These are phyloP conservation scores for Yponomeuta evonymella DNA, from an alignment of 2,888 invertebrate species.

Conservation along the genomic window DNA sequence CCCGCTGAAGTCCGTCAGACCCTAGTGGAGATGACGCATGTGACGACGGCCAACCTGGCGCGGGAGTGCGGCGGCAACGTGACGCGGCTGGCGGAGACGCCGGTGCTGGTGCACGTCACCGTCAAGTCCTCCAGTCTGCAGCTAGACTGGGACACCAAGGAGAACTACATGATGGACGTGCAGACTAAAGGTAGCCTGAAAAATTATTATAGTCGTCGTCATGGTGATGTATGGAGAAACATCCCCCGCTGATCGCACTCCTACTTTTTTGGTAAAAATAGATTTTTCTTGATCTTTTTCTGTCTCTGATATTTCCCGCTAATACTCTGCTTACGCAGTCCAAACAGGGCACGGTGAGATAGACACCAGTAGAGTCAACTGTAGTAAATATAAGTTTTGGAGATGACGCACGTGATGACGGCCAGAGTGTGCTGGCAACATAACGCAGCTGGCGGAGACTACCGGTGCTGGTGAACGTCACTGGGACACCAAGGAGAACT, in stretches of 20 bases:
- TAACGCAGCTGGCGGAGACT: slow-evolving; percentile 57
- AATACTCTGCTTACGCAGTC: too few relatives aligned
- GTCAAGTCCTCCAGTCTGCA: slow-evolving; percentile 63
- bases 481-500: slow-evolving; percentile 84
- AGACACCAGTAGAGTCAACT: too few relatives aligned
- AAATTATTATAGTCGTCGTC: too few relatives aligned
- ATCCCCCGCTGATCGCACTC: too few relatives aligned
- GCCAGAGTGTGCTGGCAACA: slow-evolving; percentile 71
- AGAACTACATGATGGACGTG: slow-evolving; percentile 79
- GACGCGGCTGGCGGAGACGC: slow-evolving; percentile 59
- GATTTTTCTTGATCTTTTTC: too few relatives aligned
- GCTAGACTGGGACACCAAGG: slow-evolving; percentile 81
- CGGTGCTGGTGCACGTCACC: slow-evolving; percentile 75
- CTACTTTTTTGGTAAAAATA: too few relatives aligned
- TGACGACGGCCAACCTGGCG: slow-evolving; percentile 73
- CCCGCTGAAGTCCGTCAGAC: slow-evolving; percentile 64
- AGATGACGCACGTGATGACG: slow-evolving; percentile 73
- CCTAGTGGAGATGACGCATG: slow-evolving; percentile 70
- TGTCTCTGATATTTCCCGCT: too few relatives aligned
- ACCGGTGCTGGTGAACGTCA: slow-evolving; percentile 75
- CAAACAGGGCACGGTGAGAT: too few relatives aligned
- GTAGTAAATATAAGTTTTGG: slow-evolving; percentile 20
- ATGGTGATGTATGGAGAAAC: too few relatives aligned
- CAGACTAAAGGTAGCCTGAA: slow-evolving; percentile 65
- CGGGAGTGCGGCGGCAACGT: slow-evolving; percentile 74